Percentiles rank a stretch among this genome's conserved stretches.
Evolutionary conservation across 2,888 invertebrate species (phyloP).

Genomic region (Himalopsyche japonica): DNA sequence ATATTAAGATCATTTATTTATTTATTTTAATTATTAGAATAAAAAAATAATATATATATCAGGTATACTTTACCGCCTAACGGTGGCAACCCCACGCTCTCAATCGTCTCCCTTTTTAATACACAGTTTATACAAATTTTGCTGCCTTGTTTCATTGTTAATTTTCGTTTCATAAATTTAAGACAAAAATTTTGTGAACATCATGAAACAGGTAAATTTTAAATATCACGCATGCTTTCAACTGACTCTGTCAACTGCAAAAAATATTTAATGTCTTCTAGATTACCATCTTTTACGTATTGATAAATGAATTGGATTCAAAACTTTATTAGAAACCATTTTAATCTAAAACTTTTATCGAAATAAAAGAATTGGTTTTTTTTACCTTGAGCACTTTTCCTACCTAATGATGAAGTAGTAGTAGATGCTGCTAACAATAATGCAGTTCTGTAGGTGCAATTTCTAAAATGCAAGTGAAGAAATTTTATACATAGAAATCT

Average conservation of each 20-base stretch:
- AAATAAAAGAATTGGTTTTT: too few species aligned
- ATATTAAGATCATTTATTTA: constrained; percentile 3
- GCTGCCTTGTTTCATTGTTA: neutral
- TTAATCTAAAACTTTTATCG: too few species aligned
- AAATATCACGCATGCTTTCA: neutral
- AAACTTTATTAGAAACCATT: too few species aligned
- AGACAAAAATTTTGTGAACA: neutral
- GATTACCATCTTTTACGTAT: too few species aligned
- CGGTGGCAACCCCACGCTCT: neutral
- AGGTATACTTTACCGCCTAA: neutral
- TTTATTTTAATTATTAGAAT: neutral
- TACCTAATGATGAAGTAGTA: too few species aligned
- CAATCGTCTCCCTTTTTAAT: neutral
- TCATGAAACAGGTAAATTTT: neutral
- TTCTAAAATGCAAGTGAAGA: too few species aligned
- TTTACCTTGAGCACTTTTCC: too few species aligned
- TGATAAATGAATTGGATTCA: too few species aligned
- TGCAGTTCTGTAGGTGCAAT: too few species aligned
- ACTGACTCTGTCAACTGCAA: neutral
- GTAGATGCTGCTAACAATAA: too few species aligned
- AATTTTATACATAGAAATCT: too few species aligned
- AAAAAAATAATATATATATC: constrained; percentile 1
- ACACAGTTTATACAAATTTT: neutral
- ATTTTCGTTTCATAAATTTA: neutral
- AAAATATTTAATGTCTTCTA: neutral